phyloP scores from a whole-genome alignment of 2,888 invertebrate species.

The Aphodius granarius region DNA sequence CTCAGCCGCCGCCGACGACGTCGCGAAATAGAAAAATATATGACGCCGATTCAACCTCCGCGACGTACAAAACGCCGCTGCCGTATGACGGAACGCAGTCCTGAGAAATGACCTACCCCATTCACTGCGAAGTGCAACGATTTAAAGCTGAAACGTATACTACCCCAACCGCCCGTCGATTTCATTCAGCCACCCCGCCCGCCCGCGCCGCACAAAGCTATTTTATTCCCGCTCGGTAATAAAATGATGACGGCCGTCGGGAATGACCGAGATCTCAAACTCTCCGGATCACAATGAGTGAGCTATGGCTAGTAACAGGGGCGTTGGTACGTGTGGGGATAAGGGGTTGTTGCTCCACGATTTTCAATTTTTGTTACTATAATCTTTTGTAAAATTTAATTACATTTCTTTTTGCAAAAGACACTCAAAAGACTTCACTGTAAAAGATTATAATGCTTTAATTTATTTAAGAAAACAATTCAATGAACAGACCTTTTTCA shows the following conservation, averaged over 20 bases:
- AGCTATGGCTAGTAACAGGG: neutral
- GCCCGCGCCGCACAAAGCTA: neutral
- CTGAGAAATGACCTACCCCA: neutral
- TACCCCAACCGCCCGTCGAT: neutral
- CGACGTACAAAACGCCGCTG: neutral
- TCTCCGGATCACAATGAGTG: slow-evolving; percentile 21
- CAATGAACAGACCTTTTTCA: no score
- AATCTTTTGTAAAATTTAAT: no score
- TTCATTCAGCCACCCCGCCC: neutral
- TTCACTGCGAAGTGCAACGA: neutral
- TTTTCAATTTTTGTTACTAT: neutral
- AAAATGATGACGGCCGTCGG: neutral
- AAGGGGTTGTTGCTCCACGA: neutral
- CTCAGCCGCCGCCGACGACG: neutral
- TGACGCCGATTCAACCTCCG: neutral
- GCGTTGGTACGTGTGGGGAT: neutral
- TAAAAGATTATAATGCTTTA: no score
- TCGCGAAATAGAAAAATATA: neutral
- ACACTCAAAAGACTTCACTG: no score
- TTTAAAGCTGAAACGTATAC: neutral
- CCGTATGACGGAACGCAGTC: neutral
- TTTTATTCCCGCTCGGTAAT: neutral
- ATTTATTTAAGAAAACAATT: no score
- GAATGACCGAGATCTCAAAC: neutral
- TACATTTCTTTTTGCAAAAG: no score